Evolutionary conservation across 1,140 invertebrate species (phyloP).

Genomic region (Laodelphax striatellus): DNA sequence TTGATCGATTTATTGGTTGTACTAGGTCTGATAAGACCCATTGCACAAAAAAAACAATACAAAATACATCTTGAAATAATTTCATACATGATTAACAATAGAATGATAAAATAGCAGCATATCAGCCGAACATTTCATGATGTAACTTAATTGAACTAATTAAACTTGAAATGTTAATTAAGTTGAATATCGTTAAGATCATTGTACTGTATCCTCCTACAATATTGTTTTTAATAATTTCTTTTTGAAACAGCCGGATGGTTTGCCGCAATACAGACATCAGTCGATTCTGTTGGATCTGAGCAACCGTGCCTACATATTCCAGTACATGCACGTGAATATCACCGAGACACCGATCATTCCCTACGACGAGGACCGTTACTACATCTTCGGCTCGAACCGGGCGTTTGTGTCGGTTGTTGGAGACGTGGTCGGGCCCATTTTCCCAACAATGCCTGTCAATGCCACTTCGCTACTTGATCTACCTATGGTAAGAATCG

Average conservation of each 20-base stretch:
- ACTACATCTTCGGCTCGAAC: constrained; percentile 92
- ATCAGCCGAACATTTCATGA: no score
- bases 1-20: no score
- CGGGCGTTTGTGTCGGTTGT: constrained; percentile 75
- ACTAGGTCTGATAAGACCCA: no score
- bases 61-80: no score
- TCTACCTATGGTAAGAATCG: constrained; percentile 65
- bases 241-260: constrained; percentile 64
- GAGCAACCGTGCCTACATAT: constrained; percentile 79
- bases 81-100: no score
- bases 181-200: no score
- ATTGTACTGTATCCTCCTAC: no score
- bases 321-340: constrained; percentile 92
- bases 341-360: constrained; percentile 84
- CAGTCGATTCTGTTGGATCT: constrained; percentile 85
- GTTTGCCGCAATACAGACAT: constrained; percentile 81
- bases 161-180: no score
- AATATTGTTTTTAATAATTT: neutral
- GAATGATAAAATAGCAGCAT: no score
- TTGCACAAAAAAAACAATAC: no score
- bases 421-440: constrained; percentile 89
- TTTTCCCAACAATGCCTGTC: constrained; percentile 85
- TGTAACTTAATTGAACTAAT: no score
- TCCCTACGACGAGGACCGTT: constrained; percentile 75
- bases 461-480: constrained; percentile 70